Conservation (phyloP, 2,797 vertebrate species). For the Pangasius larnaudii region DNA sequence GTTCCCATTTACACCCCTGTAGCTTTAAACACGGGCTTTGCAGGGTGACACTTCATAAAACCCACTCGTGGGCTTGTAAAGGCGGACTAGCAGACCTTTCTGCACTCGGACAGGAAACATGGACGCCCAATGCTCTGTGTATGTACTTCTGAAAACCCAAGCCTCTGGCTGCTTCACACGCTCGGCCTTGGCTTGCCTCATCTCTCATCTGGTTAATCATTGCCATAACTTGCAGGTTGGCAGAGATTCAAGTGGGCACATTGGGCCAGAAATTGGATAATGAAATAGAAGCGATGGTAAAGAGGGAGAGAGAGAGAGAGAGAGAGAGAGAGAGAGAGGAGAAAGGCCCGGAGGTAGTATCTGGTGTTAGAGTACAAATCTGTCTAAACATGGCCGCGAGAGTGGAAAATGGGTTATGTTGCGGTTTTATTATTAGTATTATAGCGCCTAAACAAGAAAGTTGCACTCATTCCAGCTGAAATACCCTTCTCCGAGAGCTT, state of each 20-base stretch:
- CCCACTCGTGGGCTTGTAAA: constrained; percentile 39
- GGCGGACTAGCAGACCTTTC: constrained; percentile 14
- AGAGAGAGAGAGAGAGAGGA: constrained; percentile 13
- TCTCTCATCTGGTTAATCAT: constrained; percentile 57
- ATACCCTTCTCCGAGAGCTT: constrained; percentile 10
- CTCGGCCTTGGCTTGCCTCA: constrained; percentile 44
- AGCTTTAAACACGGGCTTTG: constrained; percentile 56
- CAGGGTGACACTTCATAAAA: constrained; percentile 61
- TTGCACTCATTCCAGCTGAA: constrained; percentile 41
- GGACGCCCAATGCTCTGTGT: background rate
- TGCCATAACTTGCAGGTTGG: constrained; percentile 54
- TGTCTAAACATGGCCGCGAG: constrained; percentile 47
- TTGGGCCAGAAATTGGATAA: constrained; percentile 44
- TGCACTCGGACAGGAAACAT: background rate
- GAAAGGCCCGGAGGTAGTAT: constrained; percentile 35
- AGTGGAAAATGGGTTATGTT: constrained; percentile 47
- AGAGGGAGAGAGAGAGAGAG: background rate
- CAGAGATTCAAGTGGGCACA: constrained; percentile 48
- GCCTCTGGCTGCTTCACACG: constrained; percentile 52
- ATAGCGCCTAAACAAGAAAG: constrained; percentile 45
- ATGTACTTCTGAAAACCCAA: background rate
- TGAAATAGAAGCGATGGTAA: constrained; percentile 42
- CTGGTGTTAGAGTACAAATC: constrained; percentile 47
- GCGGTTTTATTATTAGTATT: constrained; percentile 30
- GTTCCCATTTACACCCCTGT: constrained; percentile 43